Conservation (phyloP, 2,797 vertebrate genomes). For the Phoebastria nigripes region DNA sequence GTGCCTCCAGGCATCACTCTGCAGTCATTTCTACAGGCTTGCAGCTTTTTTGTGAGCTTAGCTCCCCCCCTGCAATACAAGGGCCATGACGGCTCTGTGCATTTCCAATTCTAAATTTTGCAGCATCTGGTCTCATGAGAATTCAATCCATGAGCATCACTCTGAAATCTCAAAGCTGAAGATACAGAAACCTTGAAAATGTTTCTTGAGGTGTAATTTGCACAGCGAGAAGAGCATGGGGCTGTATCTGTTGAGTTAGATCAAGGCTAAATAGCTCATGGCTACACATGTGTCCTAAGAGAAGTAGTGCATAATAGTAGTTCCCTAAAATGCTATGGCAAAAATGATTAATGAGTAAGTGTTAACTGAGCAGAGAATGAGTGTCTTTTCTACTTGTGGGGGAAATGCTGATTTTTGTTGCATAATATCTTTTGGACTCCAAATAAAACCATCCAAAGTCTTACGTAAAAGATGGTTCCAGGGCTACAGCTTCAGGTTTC, state of each 20-base stretch:
- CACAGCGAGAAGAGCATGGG: neutral
- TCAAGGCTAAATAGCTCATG: neutral
- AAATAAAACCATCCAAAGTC: neutral
- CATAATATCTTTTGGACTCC: neutral
- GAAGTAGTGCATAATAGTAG: neutral
- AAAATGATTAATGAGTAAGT: neutral
- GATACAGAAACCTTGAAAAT: neutral
- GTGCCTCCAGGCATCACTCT: neutral
- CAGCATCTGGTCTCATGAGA: slow-evolving; percentile 13
- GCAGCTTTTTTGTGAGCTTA: neutral
- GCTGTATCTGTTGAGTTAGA: neutral
- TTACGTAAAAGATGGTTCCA: neutral
- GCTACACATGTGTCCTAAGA: neutral
- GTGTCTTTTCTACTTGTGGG: neutral
- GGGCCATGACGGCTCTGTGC: neutral
- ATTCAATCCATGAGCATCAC: neutral
- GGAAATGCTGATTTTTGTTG: neutral
- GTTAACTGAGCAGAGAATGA: neutral
- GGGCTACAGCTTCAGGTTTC: neutral
- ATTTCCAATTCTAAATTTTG: neutral
- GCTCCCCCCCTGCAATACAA: neutral
- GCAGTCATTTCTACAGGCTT: neutral
- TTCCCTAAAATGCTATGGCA: neutral
- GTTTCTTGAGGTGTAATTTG: neutral
- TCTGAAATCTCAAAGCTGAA: neutral